Base-by-base conservation (phyloP, 2,113 vertebrate genomes). In the Eleginops maclovinus region DNA sequence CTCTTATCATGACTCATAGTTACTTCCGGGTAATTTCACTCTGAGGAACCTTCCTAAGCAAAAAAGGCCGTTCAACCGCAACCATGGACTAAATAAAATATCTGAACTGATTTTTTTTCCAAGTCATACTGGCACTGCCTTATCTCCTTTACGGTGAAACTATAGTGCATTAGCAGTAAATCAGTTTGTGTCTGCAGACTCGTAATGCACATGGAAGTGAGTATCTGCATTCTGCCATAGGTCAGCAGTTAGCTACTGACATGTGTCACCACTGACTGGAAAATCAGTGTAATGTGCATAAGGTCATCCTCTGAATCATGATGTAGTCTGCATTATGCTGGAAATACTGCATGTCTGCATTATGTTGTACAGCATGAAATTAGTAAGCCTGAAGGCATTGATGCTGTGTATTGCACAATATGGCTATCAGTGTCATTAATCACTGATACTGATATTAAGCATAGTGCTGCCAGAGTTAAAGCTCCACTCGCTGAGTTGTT, bases 181-280 rank as follows among this genome's bases (percentile, higher is more conserved):
- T 54, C 49, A 36, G 28, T 65, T 40, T 65, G 62, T 70, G 54
- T 75, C 49, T 71, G 70, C 68, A 78, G 51, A 40, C 50, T 69
- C 60, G 43, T 44, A 68, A 31, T 70, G 47, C 75, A 64, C 55
- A 56, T 80, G 63, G 56, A 51, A 72, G 31, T 26, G 49, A 60
- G 53, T 60, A 66, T 64, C 63, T 72, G 65, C 77, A 56, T 59
- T 70, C 3, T 70, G 54, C 41, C 72, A 56, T 41, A 43, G 40
- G 43, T 88, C 85, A 86, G 87, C 87, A 75, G 40, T 72, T 47
- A 21, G 59, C 36, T 83, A 77, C 86, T 63, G 61, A 72, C 60
- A 72, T 50, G 41, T 73, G 64, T 64, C 59, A 22, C 19, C 26
- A 0, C 61, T 41, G 75, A 19, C 31, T 72, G 73, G 62, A 61